phyloP scores from a whole-genome alignment of 2,113 vertebrate species.

The Catharus bicknelli region DNA sequence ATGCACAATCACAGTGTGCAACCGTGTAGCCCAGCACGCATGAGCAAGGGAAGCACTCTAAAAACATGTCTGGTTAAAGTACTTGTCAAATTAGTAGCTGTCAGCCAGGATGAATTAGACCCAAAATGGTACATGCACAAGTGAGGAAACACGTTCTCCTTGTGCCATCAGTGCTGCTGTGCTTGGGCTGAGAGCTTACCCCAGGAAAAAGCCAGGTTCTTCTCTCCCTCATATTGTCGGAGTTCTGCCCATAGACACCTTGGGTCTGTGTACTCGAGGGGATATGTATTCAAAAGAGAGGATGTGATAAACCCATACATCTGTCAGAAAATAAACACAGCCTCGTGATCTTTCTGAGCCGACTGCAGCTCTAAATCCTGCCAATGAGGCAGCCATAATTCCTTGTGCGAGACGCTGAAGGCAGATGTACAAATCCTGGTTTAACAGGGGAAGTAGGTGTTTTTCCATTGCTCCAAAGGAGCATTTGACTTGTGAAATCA shows the following conservation, averaged over 20 bases:
- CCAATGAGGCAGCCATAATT: neutral
- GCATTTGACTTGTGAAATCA: neutral
- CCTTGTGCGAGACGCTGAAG: neutral
- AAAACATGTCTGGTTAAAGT: conserved; percentile 5
- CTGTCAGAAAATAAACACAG: conserved; percentile 19
- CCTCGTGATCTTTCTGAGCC: conserved; percentile 6
- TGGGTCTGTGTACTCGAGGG: neutral
- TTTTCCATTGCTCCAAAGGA: neutral
- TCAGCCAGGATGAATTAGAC: neutral
- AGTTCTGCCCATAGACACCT: neutral
- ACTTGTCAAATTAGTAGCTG: neutral
- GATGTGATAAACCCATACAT: neutral
- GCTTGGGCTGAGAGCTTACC: neutral
- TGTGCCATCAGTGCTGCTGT: neutral
- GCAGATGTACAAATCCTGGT: neutral
- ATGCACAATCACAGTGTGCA: neutral
- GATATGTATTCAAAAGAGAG: neutral
- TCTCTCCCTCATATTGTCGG: accelerated
- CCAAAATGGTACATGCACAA: neutral
- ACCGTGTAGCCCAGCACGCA: neutral
- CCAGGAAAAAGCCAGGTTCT: neutral
- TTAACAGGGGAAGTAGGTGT: neutral
- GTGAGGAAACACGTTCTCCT: neutral
- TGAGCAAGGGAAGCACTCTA: neutral
- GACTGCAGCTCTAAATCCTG: conserved; percentile 18